Base-by-base conservation (phyloP, 2,113 vertebrate species). In the Pao palembangensis region DNA sequence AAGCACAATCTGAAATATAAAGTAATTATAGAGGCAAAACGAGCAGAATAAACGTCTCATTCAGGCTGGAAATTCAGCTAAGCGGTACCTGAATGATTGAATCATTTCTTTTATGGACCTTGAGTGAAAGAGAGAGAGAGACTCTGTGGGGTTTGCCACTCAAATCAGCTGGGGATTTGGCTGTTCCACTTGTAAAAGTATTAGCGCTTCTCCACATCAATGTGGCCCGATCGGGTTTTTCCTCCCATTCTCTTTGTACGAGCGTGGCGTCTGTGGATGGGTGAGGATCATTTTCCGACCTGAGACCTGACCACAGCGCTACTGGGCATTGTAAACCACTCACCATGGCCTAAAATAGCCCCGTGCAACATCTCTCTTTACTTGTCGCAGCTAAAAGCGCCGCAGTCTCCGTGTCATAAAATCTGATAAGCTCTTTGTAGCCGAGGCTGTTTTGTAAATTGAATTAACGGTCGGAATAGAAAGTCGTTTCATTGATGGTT, bases 111-210 rank as follows among this genome's bases (percentile, higher is more conserved):
- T 74, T 73, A 83, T 71, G 68, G 69, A 69, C 76, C 75, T 48
- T 69, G 88, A 88, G 86, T 88, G 81, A 88, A 85, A 88, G 85
- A 86, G 84, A 76, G 85, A 85, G 82, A 77, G 64, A 70, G 53
- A 0, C 65, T 41, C 58, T 73, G 64, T 74, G 83, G 43, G 31
- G 74, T 73, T 71, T 86, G 84, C 83, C 85, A 67, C 83, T 81
- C 60, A 70, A 71, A 67, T 79, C 86, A 71, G 74, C 65, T n/a
- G 61, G 81, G 84, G 79, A 85, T 85, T 82, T 70, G 84, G 77
- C 76, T 71, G 80, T 68, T 84, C 76, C 72, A 74, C 81, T 82
- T 80, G 82, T 87, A 85, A 83, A 80, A 86, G 76, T 75, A 82
- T 86, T 84, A 86, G 75, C 76, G 67, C 75, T 78, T 69, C 74